These are phyloP conservation scores for Albula goreensis DNA, from an alignment of 2,113 vertebrate genomes.

Conservation along the genomic window DNA sequence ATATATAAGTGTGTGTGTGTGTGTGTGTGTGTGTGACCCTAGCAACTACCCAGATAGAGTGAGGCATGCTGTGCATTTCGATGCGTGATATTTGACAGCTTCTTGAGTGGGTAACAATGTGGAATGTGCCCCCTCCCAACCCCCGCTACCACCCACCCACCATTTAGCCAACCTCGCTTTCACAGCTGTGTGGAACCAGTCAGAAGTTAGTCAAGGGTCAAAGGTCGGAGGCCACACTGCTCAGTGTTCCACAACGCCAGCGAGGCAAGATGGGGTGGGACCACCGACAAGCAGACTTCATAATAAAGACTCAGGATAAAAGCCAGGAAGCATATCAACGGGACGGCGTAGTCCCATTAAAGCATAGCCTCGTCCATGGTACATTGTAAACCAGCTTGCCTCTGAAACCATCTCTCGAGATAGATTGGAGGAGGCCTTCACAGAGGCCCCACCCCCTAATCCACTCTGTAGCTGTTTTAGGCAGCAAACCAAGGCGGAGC, in stretches of 20 bases:
- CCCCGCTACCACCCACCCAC: background rate
- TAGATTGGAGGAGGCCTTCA: background rate
- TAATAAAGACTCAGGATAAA: background rate
- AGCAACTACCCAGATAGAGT: background rate
- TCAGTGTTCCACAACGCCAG: conserved; percentile 22
- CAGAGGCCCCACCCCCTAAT: background rate
- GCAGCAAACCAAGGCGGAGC: conserved; percentile 32
- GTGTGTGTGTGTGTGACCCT: background rate
- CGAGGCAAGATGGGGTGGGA: background rate
- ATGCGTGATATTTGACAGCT: background rate
- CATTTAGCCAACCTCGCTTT: background rate
- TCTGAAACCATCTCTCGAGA: background rate
- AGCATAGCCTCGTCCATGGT: conserved; percentile 16
- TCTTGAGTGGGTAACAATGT: background rate
- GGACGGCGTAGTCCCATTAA: background rate
- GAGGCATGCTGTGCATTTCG: background rate
- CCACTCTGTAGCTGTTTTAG: conserved; percentile 24
- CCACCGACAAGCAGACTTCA: conserved; percentile 11
- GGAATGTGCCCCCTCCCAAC: background rate
- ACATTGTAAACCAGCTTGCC: background rate
- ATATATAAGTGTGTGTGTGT: background rate
- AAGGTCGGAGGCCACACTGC: conserved; percentile 34
- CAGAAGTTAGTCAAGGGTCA: conserved; percentile 27
- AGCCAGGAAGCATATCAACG: conserved; percentile 11
- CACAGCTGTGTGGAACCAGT: conserved; percentile 8